These are phyloP conservation scores for Vombatus ursinus DNA, from an alignment of 2,113 vertebrate genomes.

Conservation along the genomic window DNA sequence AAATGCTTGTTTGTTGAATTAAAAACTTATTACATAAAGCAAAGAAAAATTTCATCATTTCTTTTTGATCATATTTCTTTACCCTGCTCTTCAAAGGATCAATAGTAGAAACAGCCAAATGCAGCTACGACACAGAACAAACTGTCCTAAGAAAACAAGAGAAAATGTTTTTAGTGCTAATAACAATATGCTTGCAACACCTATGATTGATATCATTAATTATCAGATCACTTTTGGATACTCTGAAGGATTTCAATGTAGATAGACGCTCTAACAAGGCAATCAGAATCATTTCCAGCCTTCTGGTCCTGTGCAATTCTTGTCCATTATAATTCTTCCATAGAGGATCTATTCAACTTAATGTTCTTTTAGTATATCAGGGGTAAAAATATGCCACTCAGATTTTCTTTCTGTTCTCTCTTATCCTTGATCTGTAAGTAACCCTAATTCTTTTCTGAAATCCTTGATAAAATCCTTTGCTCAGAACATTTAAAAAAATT, in stretches of 20 bases:
- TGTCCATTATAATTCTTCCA: not conserved
- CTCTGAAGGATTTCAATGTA: not conserved
- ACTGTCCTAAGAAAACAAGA: slow-evolving; percentile 87
- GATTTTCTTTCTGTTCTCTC: not conserved
- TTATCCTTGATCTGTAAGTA: not conserved
- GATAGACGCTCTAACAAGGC: not conserved
- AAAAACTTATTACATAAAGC: not conserved
- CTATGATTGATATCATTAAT: not conserved
- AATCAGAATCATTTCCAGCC: not conserved
- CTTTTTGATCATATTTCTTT: slow-evolving; percentile 53
- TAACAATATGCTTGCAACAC: not conserved
- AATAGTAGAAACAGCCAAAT: slow-evolving; percentile 96
- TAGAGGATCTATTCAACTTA: not conserved
- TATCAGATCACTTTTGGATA: not conserved
- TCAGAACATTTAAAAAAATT: not conserved
- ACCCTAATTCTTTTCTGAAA: not conserved
- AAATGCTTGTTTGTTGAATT: not conserved
- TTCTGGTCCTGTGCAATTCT: not conserved
- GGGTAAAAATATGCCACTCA: not conserved
- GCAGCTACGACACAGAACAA: slow-evolving; percentile 94
- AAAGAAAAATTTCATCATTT: slow-evolving; percentile 54
- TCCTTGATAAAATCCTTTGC: not conserved
- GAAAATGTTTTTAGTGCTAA: slow-evolving; percentile 50
- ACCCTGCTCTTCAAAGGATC: slow-evolving; percentile 63
- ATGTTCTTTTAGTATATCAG: not conserved